A percentile compares a stretch with the other conserved stretches of the same genome.
Conservation (phyloP, 2,797 vertebrate genomes). For the Melanotaenia trifasciata region DNA sequence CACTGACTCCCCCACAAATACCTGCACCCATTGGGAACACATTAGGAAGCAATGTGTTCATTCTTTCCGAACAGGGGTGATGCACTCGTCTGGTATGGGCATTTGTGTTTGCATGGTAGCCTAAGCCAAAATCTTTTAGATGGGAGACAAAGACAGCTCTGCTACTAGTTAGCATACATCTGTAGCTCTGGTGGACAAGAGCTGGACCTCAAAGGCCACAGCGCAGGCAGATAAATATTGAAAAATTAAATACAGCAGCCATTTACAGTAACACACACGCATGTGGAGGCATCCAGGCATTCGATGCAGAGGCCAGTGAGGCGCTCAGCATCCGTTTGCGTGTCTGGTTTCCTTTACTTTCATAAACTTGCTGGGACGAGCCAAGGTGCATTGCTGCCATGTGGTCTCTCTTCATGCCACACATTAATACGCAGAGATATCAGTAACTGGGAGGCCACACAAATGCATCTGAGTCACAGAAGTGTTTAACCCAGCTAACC, state of each 20-base stretch:
- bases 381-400: conserved; percentile 70
- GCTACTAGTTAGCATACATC: conserved; percentile 80
- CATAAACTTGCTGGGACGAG: conserved; percentile 51
- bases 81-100: conserved; percentile 81
- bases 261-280: conserved; percentile 51
- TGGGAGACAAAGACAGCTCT: conserved; percentile 58
- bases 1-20: conserved; percentile 73
- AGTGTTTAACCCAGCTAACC: conserved; percentile 55
- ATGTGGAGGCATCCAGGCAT: conserved; percentile 37
- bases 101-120: conserved; percentile 69
- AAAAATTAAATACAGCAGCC: conserved; percentile 77
- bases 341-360: conserved; percentile 69
- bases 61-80: conserved; percentile 81
- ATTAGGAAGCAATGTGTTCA: conserved; percentile 82
- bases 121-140: conserved; percentile 53
- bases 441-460: conserved; percentile 50
- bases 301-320: conserved; percentile 26
- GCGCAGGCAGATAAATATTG: conserved; percentile 62
- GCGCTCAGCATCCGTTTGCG: conserved; percentile 64
- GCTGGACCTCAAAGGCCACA: conserved; percentile 64
- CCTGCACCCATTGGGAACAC: conserved; percentile 81
- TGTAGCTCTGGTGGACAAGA: conserved; percentile 67
- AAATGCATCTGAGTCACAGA: conserved; percentile 45
- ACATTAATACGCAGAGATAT: conserved; percentile 70
- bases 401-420: conserved; percentile 70